phyloP scores from a whole-genome alignment of 23 tunicate species.

The Ciona savignyi region DNA sequence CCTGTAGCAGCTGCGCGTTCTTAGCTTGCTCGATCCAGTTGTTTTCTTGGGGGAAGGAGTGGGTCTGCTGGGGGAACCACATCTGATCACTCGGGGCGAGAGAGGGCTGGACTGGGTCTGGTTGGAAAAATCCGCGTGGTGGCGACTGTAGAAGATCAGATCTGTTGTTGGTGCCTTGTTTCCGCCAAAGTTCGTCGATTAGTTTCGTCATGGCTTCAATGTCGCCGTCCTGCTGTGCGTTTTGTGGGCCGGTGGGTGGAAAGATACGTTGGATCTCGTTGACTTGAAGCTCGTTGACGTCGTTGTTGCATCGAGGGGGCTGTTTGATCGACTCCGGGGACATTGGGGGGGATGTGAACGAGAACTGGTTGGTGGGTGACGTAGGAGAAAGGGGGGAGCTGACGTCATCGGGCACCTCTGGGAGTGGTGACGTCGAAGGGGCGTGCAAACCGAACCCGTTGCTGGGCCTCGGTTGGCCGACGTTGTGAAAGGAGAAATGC shows the following conservation, averaged over 20 bases:
- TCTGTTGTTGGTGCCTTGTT: conserved; percentile 1
- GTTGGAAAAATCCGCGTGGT: neutral
- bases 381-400: conserved; percentile 7
- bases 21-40: neutral
- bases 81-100: neutral
- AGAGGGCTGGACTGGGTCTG: conserved; percentile 1
- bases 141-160: neutral
- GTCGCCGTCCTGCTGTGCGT: conserved; percentile 5
- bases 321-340: conserved; percentile 22
- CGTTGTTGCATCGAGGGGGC: conserved; percentile 18
- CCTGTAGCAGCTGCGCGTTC: conserved; percentile 17
- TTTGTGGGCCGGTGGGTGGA: conserved; percentile 2
- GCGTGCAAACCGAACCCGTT: conserved; percentile 10
- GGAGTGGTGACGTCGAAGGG: conserved; percentile 57
- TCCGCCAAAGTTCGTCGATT: conserved; percentile 21
- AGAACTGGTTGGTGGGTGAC: conserved; percentile 3
- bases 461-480: neutral
- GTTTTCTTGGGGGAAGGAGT: neutral
- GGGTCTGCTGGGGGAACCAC: conserved; percentile 3
- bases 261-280: conserved; percentile 8
- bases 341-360: conserved; percentile 19
- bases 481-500: neutral
- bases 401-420: conserved; percentile 72
- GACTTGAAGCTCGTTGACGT: conserved; percentile 1
- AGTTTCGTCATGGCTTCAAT: conserved; percentile 38